Evolutionary conservation across 2,113 vertebrate species (phyloP).

Genomic region (Melanocharis versteri): DNA sequence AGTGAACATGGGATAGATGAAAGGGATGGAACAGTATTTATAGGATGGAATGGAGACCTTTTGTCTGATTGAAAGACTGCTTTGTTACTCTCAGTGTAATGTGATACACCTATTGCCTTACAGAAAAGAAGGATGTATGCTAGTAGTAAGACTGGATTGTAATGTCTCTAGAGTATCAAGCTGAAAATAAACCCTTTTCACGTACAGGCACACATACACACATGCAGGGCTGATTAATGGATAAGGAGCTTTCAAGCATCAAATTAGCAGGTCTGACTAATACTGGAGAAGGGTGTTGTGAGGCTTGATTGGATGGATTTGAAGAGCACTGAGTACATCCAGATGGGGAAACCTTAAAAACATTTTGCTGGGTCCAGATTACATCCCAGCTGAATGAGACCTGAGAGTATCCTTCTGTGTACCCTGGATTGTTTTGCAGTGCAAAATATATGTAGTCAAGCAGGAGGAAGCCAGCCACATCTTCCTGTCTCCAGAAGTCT

Average conservation of each 20-base stretch:
- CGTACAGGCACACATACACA: neutral
- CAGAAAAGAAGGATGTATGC: neutral
- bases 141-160: neutral
- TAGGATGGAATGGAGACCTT: neutral
- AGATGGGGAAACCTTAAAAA: neutral
- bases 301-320: neutral
- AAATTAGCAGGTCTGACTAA: neutral
- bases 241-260: neutral
- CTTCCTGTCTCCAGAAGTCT: neutral
- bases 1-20: neutral
- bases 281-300: neutral
- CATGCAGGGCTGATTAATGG: neutral
- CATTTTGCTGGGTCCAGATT: neutral
- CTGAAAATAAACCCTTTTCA: neutral
- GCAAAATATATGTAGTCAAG: neutral
- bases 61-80: neutral
- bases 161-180: neutral
- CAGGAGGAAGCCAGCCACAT: neutral
- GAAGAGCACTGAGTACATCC: neutral
- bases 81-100: neutral
- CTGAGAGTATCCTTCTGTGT: neutral
- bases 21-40: neutral
- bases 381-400: neutral
- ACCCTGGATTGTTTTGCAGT: neutral
- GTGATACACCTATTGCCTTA: neutral